These are phyloP conservation scores for Aplysia californica DNA, from an alignment of 1,140 invertebrate species.

Conservation along the genomic window DNA sequence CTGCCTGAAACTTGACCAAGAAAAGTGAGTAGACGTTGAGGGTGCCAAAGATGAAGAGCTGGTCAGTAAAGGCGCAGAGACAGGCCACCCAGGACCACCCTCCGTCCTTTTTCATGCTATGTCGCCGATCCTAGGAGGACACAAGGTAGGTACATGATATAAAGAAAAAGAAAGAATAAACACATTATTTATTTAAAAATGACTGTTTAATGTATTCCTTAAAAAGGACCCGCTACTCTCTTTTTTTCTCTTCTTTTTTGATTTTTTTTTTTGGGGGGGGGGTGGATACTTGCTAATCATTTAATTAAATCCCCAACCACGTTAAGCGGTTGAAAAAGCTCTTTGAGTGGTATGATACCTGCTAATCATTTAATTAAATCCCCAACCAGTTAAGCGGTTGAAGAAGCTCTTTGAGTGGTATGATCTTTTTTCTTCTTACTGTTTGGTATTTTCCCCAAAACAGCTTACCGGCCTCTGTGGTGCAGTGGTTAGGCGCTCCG, in stretches of 20 bases:
- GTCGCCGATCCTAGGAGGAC: not conserved
- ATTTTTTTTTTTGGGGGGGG: not conserved
- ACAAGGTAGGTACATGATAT: not conserved
- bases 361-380: too few species aligned
- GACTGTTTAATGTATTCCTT: not conserved
- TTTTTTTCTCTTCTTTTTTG: not conserved
- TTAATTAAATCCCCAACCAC: too few species aligned
- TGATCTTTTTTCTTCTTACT: too few species aligned
- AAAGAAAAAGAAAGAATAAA: not conserved
- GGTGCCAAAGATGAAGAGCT: slow-evolving; percentile 53
- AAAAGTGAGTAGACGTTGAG: slow-evolving; percentile 54
- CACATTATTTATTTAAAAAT: not conserved
- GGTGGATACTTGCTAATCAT: too few species aligned
- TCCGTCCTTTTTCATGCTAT: slow-evolving; percentile 40
- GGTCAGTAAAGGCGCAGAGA: slow-evolving; percentile 39
- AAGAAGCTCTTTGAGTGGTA: too few species aligned
- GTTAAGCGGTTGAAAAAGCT: too few species aligned
- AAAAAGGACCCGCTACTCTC: not conserved
- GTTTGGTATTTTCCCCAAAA: too few species aligned
- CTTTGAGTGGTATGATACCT: too few species aligned
- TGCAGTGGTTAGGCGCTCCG: too few species aligned
- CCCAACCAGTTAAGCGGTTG: too few species aligned
- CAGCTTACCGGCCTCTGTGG: too few species aligned
- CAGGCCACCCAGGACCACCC: slow-evolving; percentile 50
- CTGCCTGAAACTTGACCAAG: slow-evolving; percentile 49